A percentile compares a stretch with the other conserved stretches of the same genome.
Conservation (phyloP, 2,113 vertebrate species). For the Columba livia region DNA sequence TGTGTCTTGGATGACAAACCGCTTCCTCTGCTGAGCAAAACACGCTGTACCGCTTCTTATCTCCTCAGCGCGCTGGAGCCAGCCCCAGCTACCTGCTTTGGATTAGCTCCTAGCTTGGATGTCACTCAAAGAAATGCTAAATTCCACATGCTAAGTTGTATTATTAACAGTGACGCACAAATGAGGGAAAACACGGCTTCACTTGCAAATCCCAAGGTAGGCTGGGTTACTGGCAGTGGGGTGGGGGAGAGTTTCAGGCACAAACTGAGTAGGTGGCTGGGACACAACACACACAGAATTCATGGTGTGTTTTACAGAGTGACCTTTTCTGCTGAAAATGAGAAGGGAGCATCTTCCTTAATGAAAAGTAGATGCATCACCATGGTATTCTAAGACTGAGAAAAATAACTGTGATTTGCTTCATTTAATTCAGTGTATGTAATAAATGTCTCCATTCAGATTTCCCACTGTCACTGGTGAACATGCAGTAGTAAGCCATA, state of each 20-base stretch:
- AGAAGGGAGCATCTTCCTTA: neutral
- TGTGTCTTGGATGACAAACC: neutral
- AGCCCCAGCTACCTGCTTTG: neutral
- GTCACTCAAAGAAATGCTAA: neutral
- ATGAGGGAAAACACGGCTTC: neutral
- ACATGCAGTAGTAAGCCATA: slow-evolving; percentile 46
- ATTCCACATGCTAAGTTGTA: neutral
- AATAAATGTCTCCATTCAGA: neutral
- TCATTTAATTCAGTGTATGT: neutral
- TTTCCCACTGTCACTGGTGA: neutral
- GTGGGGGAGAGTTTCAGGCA: neutral
- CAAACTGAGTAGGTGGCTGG: accelerated
- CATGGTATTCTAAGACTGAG: neutral
- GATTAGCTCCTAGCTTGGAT: neutral
- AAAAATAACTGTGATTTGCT: slow-evolving; percentile 37
- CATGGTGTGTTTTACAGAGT: neutral
- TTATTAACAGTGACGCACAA: neutral
- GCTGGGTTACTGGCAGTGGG: neutral
- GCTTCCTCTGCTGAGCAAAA: neutral
- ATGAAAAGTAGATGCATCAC: neutral
- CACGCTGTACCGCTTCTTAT: neutral
- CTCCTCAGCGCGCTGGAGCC: neutral
- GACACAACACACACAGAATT: neutral
- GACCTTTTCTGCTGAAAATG: neutral
- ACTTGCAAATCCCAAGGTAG: neutral